phyloP scores from a whole-genome alignment of 2,113 vertebrate species.

The Cavia aperea region DNA sequence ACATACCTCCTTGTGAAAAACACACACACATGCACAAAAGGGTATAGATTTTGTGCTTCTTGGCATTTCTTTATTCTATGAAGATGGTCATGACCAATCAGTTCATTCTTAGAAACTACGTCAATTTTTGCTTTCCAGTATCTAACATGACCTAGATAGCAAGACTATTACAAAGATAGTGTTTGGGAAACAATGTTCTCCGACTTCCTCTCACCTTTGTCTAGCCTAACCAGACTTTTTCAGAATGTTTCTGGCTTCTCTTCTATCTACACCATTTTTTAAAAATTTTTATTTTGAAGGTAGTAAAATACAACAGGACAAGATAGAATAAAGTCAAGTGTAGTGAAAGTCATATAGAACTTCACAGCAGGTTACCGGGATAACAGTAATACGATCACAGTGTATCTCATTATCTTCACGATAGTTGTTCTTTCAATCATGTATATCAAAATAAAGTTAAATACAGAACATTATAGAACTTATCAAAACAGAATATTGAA shows the following conservation, averaged over 20 bases:
- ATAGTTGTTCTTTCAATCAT: too few relatives aligned
- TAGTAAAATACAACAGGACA: too few relatives aligned
- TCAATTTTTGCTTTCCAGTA: background rate
- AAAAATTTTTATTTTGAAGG: too few relatives aligned
- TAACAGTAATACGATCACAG: too few relatives aligned
- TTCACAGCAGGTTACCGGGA: too few relatives aligned
- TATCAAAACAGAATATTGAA: too few relatives aligned
- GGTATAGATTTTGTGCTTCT: background rate
- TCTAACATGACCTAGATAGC: background rate
- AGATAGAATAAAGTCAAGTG: too few relatives aligned
- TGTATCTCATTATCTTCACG: too few relatives aligned
- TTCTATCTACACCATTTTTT: background rate
- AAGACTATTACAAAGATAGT: background rate
- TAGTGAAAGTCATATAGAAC: too few relatives aligned
- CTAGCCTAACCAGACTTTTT: background rate
- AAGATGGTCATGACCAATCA: background rate
- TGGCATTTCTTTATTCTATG: background rate
- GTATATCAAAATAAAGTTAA: too few relatives aligned
- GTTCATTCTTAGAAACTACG: slow-evolving; percentile 11
- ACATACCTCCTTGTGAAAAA: background rate
- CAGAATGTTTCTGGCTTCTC: slow-evolving; percentile 2
- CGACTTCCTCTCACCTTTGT: background rate
- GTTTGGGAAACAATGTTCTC: slow-evolving; percentile 6
- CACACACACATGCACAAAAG: background rate
- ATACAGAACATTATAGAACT: too few relatives aligned